Evolutionary conservation across 1,140 invertebrate species (phyloP), one percentile per base, ranked within the genome.

Genomic region (Caenorhabditis remanei): DNA sequence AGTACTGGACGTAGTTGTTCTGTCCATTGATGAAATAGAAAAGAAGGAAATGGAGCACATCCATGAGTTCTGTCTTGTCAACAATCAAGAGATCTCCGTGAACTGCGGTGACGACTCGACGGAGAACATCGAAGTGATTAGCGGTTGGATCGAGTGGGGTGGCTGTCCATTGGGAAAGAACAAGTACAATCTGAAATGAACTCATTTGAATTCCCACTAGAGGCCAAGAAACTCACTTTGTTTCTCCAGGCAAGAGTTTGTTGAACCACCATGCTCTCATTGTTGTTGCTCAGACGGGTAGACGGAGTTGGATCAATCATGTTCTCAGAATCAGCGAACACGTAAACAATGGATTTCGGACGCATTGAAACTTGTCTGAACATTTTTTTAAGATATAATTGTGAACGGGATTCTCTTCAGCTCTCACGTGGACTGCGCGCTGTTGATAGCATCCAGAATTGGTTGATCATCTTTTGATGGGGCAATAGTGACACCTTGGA

Each of bases 31-130:
- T 61, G 16, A 16, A 21, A 9, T 58, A 43, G 55, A 40, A 84
- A 9, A 84, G 41, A 24, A 84, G 58, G 41, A 61, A 24, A 40
- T 48, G 58, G 48, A 61, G 19, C 41, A 58, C 83, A 14, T 61
- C 55, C 0, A 40, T 55, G 16, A 48, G 3, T 61, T 56, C 53
- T 16, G 83, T 40, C 21, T 84, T 84, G 32, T 84, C 58, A 58
- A 84, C 21, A 14, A 84, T 61, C 55, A 84, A 24, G 4, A 84
- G 11, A 61, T 84, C 83, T 84, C 83, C 83, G 21, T 84, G 83
- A 6, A 61, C 83, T 4, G 83, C 83, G 0, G 55, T 58, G 16
- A 48, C 24, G 2, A 84, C 83, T 84, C 83, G 13, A 8, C 83
- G 83, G 40, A 61, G 58, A 14, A 84, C 83, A 61, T 84, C 58